Evolutionary conservation across 2,797 vertebrate species (phyloP).

Genomic region (Sebastes miniatus): DNA sequence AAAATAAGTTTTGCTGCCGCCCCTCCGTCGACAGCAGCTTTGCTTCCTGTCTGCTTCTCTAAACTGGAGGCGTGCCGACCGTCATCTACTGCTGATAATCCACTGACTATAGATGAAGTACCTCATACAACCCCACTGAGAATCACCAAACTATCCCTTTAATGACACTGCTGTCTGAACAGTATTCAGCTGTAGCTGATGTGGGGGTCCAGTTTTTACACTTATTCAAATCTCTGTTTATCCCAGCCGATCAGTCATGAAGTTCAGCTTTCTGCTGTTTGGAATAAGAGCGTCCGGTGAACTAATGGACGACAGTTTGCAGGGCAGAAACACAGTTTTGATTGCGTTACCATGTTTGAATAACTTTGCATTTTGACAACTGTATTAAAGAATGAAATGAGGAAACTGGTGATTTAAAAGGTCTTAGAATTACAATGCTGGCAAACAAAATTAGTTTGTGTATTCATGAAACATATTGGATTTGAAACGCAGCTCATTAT

Average conservation of each 20-base stretch:
- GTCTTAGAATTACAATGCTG: constrained; percentile 41
- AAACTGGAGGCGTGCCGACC: too few species aligned
- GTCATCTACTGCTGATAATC: too few species aligned
- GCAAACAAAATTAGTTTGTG: constrained; percentile 46
- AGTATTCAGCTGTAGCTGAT: not conserved
- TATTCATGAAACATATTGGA: constrained; percentile 54
- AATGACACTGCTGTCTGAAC: not conserved
- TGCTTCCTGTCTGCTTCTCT: too few species aligned
- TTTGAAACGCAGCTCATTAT: constrained; percentile 51
- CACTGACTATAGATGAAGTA: too few species aligned
- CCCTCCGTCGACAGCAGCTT: too few species aligned
- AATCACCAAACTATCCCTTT: not conserved
- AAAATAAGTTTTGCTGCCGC: too few species aligned
- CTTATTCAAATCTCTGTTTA: constrained; percentile 5
- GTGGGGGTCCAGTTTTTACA: not conserved
- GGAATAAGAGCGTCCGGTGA: constrained; percentile 7
- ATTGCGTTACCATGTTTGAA: constrained; percentile 50
- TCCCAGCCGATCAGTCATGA: constrained; percentile 3
- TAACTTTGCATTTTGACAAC: constrained; percentile 64
- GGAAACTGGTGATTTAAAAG: constrained; percentile 39
- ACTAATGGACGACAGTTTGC: constrained; percentile 22
- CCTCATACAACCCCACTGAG: too few species aligned
- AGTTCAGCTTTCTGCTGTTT: constrained; percentile 9
- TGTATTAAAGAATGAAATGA: constrained; percentile 50
- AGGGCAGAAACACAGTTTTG: constrained; percentile 37